A percentile compares a stretch with the other conserved stretches of the same genome.
These are phyloP conservation scores for Cirrhinus molitorella DNA, from an alignment of 2,797 vertebrate species.

Conservation along the genomic window DNA sequence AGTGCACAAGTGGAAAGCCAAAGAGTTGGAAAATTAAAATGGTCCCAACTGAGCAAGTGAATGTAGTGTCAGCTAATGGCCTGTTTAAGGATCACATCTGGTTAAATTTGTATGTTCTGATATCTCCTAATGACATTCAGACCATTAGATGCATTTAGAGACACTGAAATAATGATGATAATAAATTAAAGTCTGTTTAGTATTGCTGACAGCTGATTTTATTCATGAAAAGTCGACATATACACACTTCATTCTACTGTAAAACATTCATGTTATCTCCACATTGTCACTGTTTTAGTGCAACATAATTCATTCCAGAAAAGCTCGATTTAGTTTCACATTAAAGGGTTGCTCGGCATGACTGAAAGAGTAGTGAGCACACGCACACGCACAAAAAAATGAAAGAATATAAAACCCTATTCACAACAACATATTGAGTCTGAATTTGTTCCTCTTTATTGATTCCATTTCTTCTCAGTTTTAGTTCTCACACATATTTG, in stretches of 20 bases:
- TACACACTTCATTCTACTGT: conserved; percentile 58
- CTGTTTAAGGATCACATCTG: background rate
- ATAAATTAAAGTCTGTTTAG: conserved; percentile 2
- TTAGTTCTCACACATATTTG: background rate
- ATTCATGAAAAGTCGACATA: conserved; percentile 56
- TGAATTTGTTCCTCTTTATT: conserved; percentile 72
- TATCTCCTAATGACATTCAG: conserved; percentile 2
- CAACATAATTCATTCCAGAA: conserved; percentile 58
- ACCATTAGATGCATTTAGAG: background rate
- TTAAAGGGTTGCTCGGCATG: conserved; percentile 74
- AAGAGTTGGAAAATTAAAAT: conserved; percentile 26
- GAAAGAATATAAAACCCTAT: conserved; percentile 68
- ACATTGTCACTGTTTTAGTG: conserved; percentile 58
- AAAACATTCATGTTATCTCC: conserved; percentile 57
- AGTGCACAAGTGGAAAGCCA: conserved; percentile 45
- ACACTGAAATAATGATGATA: background rate
- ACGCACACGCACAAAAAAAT: conserved; percentile 66
- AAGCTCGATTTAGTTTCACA: conserved; percentile 68
- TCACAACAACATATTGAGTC: conserved; percentile 52
- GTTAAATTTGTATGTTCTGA: background rate
- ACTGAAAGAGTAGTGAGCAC: conserved; percentile 71
- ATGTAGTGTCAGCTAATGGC: conserved; percentile 38
- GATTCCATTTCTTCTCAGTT: conserved; percentile 64
- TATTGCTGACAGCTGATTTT: conserved; percentile 56
- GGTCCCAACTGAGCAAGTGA: conserved; percentile 17